Conservation (phyloP, 1,140 invertebrate genomes). For the Solen grandis region DNA sequence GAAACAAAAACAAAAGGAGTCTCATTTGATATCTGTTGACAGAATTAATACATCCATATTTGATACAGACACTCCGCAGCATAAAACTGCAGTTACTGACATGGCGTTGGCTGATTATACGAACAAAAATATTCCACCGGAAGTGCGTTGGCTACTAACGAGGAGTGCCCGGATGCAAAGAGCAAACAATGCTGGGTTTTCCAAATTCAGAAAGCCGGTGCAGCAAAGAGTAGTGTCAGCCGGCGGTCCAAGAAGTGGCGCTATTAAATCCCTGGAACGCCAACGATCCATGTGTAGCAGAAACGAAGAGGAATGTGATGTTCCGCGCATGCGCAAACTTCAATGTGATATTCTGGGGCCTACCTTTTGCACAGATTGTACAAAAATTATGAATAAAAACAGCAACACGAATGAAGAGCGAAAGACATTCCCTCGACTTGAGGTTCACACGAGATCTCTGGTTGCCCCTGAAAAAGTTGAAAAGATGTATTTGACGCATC, state of each 20-base stretch:
- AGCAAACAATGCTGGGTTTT: conserved; percentile 61
- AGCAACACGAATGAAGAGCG: conserved; percentile 44
- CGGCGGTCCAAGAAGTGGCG: conserved; percentile 14
- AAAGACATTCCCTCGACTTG: conserved; percentile 58
- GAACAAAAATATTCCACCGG: conserved; percentile 8
- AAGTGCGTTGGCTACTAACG: conserved; percentile 51
- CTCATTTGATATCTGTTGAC: background rate
- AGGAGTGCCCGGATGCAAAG: conserved; percentile 53
- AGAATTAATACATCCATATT: background rate
- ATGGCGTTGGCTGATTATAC: background rate
- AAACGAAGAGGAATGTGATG: conserved; percentile 12
- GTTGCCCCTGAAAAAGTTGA: conserved; percentile 62
- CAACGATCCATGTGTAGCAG: conserved; percentile 54
- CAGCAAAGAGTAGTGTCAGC: conserved; percentile 58
- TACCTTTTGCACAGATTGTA: conserved; percentile 60
- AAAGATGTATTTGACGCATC: conserved; percentile 52
- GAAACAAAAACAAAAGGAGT: conserved; percentile 19
- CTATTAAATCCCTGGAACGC: conserved; percentile 8
- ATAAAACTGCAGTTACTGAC: background rate
- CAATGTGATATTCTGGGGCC: conserved; percentile 65
- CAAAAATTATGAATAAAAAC: conserved; percentile 48
- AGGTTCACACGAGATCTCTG: conserved; percentile 61
- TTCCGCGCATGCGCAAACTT: conserved; percentile 11
- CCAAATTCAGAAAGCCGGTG: conserved; percentile 54
- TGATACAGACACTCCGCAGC: background rate